Evolutionary conservation across 2,888 invertebrate genomes (phyloP).

Genomic region (Pelosia muscerda): DNA sequence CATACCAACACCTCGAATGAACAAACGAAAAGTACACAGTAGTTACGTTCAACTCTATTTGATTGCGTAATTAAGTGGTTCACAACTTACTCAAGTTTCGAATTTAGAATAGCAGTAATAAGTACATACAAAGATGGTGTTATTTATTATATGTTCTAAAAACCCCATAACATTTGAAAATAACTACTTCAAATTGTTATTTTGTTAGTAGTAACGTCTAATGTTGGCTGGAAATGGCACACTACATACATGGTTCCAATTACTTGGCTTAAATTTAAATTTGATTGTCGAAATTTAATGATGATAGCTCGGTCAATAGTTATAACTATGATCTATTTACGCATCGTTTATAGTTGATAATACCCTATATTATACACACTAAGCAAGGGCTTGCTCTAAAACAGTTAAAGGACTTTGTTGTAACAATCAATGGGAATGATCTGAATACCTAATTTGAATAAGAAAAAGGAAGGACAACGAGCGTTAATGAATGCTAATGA

Average conservation of each 20-base stretch:
- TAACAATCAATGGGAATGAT: background rate
- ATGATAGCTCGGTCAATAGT: no score
- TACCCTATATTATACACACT: background rate
- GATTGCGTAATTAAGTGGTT: constrained; percentile 42
- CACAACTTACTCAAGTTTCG: constrained; percentile 26
- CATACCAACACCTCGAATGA: constrained; percentile 22
- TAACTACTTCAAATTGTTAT: no score
- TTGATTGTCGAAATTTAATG: no score
- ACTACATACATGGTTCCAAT: no score
- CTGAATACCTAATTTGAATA: constrained; percentile 4
- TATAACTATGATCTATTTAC: no score
- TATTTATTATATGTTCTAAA: background rate
- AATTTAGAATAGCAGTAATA: constrained; percentile 5
- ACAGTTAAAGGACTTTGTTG: background rate
- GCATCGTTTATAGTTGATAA: background rate
- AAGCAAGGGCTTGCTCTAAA: background rate
- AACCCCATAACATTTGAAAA: background rate
- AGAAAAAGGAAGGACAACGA: background rate
- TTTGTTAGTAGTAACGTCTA: no score
- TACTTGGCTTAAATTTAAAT: no score
- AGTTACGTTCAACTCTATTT: constrained; percentile 37
- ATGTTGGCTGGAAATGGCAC: no score
- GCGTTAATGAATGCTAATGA: constrained; percentile 9
- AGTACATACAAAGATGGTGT: no score
- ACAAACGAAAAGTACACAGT: constrained; percentile 38